Conservation (phyloP, 1,140 invertebrate species). For the Drosophila saltans region DNA sequence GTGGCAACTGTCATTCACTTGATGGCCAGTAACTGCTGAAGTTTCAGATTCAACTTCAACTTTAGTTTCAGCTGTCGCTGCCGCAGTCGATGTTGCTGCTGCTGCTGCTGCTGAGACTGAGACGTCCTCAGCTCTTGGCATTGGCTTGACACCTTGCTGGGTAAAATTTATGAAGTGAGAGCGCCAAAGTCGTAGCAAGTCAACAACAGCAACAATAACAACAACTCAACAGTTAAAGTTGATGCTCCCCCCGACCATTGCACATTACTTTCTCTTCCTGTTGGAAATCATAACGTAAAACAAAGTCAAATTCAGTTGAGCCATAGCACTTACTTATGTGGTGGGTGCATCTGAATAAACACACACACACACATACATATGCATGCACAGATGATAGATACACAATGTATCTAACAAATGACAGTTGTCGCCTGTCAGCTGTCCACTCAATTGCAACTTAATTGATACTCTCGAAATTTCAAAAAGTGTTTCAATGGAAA, state of each 20-base stretch:
- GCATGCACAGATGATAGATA: background rate
- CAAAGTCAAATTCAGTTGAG: conserved; percentile 15
- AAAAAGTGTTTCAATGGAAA: conserved; percentile 28
- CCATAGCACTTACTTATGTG: background rate
- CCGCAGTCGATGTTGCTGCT: conserved; percentile 23
- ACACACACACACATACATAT: background rate
- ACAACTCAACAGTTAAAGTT: conserved; percentile 21
- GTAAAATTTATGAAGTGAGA: conserved; percentile 78
- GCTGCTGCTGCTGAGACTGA: conserved; percentile 20
- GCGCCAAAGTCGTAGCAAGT: conserved; percentile 44
- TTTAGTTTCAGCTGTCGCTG: conserved; percentile 22
- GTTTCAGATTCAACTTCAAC: conserved; percentile 37
- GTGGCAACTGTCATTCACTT: conserved; percentile 79
- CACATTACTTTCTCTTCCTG: conserved; percentile 79
- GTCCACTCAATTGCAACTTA: conserved; percentile 51
- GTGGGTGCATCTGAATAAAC: conserved; percentile 8
- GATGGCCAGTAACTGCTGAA: conserved; percentile 49
- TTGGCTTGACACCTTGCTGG: conserved; percentile 77
- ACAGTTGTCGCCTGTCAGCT: conserved; percentile 51
- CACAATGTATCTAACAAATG: conserved; percentile 50
- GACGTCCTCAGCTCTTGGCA: conserved; percentile 60
- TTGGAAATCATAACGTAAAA: conserved; percentile 62
- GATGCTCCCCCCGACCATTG: conserved; percentile 46
- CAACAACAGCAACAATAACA: background rate
- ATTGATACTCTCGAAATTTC: conserved; percentile 44